These are phyloP conservation scores for Drosophila maculinotata DNA, from an alignment of 2,888 invertebrate genomes.

Conservation along the genomic window DNA sequence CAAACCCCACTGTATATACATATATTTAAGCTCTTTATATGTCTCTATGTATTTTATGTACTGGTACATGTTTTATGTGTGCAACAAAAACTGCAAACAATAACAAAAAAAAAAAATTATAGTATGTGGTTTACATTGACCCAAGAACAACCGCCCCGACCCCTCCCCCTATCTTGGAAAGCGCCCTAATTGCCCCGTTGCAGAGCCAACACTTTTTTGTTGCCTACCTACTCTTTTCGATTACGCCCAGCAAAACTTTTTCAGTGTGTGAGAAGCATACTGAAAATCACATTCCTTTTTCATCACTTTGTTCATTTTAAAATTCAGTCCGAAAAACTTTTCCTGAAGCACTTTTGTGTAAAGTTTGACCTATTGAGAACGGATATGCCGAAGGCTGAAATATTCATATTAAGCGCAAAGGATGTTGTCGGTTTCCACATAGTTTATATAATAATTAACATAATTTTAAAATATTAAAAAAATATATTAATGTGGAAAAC, in stretches of 20 bases:
- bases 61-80: slow-evolving; percentile 6
- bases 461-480: no score
- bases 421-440: no score
- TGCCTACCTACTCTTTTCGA: slow-evolving; percentile 5
- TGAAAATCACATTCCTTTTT: slow-evolving; percentile 7
- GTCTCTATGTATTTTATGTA: slow-evolving; percentile 21
- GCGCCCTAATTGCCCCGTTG: slow-evolving; percentile 47
- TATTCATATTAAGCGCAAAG: no score
- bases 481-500: no score
- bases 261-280: slow-evolving; percentile 13
- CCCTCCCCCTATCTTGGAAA: background rate
- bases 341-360: no score
- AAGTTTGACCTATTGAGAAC: no score
- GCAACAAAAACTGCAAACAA: slow-evolving; percentile 57
- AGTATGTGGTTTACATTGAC: slow-evolving; percentile 38
- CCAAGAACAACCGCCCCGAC: background rate
- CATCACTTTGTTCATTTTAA: no score
- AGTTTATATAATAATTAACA: no score
- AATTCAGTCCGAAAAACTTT: no score
- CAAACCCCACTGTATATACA: slow-evolving; percentile 4
- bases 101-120: slow-evolving; percentile 37
- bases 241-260: slow-evolving; percentile 33
- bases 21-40: slow-evolving; percentile 49
- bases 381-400: no score
- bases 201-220: slow-evolving; percentile 27